These are phyloP conservation scores for Myopa testacea DNA, from an alignment of 2,888 invertebrate genomes.

Conservation along the genomic window DNA sequence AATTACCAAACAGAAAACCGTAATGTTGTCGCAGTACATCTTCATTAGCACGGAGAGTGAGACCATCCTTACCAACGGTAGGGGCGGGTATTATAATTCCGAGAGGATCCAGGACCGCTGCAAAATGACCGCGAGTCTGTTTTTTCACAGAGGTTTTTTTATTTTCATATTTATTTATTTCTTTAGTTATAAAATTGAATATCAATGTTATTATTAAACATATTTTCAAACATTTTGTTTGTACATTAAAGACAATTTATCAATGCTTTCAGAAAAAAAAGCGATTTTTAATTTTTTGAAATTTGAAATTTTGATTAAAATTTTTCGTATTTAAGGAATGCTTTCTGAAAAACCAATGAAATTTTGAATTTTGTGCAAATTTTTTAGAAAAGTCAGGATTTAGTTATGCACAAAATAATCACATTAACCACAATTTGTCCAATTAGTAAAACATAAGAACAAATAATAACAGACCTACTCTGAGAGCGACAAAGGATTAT, in stretches of 20 bases:
- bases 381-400: not conserved
- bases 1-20: slow-evolving; percentile 68
- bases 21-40: slow-evolving; percentile 68
- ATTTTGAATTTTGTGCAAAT: slow-evolving; percentile 17
- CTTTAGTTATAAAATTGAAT: too few species aligned
- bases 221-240: not conserved
- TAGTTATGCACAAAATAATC: not conserved
- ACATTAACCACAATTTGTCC: not conserved
- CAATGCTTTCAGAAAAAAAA: not conserved
- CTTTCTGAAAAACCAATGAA: slow-evolving; percentile 6
- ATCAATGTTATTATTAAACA: not conserved
- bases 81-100: slow-evolving; percentile 71
- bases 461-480: not conserved
- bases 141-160: slow-evolving; percentile 24
- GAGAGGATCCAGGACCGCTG: slow-evolving; percentile 86
- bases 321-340: not conserved
- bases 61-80: slow-evolving; percentile 67
- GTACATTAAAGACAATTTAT: not conserved
- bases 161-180: not conserved
- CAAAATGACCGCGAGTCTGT: slow-evolving; percentile 86
- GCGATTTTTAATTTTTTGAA: too few species aligned
- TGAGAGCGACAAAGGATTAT: not conserved
- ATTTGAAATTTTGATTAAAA: not conserved
- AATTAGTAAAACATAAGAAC: not conserved
- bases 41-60: slow-evolving; percentile 68